phyloP scores from a whole-genome alignment of 2,797 vertebrate genomes.

The Acomys russatus region DNA sequence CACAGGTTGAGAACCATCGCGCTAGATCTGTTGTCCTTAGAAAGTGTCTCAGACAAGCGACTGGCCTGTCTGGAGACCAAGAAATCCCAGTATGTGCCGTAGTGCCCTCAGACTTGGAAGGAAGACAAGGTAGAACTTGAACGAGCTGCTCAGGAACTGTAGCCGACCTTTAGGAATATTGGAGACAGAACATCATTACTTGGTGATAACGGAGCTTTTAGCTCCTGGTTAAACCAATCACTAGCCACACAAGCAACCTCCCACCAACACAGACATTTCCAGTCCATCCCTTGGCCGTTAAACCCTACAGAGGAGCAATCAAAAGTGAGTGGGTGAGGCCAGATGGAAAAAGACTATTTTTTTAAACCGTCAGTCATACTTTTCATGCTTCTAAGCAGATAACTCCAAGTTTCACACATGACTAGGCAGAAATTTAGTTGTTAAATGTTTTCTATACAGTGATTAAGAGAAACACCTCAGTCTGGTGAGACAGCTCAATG shows the following conservation, averaged over 20 bases:
- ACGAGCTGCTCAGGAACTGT: background rate
- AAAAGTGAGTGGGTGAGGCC: background rate
- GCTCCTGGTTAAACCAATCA: background rate
- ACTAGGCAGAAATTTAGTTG: slow-evolving; percentile 42
- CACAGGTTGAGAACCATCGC: background rate
- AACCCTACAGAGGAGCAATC: background rate
- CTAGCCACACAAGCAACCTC: background rate
- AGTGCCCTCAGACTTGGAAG: slow-evolving; percentile 63
- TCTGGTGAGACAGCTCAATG: background rate
- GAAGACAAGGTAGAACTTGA: slow-evolving; percentile 24
- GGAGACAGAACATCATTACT: background rate
- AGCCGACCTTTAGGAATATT: background rate
- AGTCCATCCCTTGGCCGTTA: slow-evolving; percentile 22
- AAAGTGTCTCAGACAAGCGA: background rate
- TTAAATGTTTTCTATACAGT: background rate
- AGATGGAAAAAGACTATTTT: background rate
- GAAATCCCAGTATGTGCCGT: slow-evolving; percentile 18
- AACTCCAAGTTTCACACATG: slow-evolving; percentile 35
- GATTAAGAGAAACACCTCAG: slow-evolving; percentile 12
- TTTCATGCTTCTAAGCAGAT: background rate
- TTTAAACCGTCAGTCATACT: slow-evolving; percentile 14
- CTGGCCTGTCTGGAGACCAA: slow-evolving; percentile 20
- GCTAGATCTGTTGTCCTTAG: background rate
- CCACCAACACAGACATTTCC: slow-evolving; percentile 54
- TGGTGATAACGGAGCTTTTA: slow-evolving; percentile 45